Evolutionary conservation across 37 sponge, comb jelly and placozoan species (phyloP).

Genomic region (Halichondria panicea): DNA sequence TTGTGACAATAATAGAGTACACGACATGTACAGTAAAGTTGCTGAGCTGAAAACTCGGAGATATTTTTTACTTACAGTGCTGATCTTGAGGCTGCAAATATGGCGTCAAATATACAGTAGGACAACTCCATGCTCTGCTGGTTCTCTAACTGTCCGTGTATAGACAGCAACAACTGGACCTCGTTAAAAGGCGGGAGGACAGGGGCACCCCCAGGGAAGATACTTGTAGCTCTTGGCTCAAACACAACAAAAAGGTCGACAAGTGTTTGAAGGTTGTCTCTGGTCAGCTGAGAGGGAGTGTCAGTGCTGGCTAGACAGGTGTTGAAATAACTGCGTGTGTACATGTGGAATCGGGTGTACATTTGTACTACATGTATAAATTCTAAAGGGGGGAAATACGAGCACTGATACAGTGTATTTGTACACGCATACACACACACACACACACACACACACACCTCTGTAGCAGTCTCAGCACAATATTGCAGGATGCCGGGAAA

Average conservation of each 20-base stretch:
- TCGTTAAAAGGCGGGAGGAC: constrained; percentile 39
- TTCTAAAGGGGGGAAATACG: too few relatives aligned
- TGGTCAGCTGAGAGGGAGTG: too few relatives aligned
- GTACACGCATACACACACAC: too few relatives aligned
- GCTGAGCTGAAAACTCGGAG: too few relatives aligned
- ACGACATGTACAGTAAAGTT: too few relatives aligned
- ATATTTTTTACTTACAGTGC: too few relatives aligned
- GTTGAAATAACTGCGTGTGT: too few relatives aligned
- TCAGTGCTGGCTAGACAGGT: constrained; percentile 15
- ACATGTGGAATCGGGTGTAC: too few relatives aligned
- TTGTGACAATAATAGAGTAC: too few relatives aligned
- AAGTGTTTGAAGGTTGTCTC: constrained; percentile 37
- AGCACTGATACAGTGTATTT: too few relatives aligned
- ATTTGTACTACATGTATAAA: too few relatives aligned
- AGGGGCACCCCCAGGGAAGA: neutral
- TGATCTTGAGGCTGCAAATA: constrained; percentile 40
- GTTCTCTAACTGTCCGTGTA: constrained; percentile 28
- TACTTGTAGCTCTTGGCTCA: constrained; percentile 1
- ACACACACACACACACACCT: too few relatives aligned
- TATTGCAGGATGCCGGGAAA: constrained; percentile 36
- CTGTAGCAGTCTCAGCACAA: constrained; percentile 29
- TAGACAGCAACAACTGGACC: constrained; percentile 27
- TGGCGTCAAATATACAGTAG: constrained; percentile 57
- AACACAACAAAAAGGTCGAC: constrained; percentile 21
- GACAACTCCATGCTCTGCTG: constrained; percentile 16